phyloP scores from a whole-genome alignment of 2,797 vertebrate genomes.

The Urosaurus nigricauda region DNA sequence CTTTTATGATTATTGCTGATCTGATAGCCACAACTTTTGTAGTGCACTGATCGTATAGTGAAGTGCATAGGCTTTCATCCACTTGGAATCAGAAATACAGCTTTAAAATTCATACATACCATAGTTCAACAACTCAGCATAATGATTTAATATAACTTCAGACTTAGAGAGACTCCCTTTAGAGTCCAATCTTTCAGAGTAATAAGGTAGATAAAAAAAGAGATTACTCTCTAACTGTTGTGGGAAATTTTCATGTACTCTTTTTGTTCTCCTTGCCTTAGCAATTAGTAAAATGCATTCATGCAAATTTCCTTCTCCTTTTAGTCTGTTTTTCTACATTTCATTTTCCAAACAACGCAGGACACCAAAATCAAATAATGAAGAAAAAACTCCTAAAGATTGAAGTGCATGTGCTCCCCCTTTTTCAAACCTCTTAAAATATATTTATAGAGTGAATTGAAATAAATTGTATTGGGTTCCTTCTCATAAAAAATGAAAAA shows the following conservation, averaged over 20 bases:
- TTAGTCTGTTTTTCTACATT: background rate
- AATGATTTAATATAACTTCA: conserved; percentile 43
- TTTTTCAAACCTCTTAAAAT: background rate
- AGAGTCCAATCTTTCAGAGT: background rate
- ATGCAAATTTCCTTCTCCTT: conserved; percentile 20
- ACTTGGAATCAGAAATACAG: background rate
- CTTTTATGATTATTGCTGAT: conserved; percentile 12
- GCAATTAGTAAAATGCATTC: conserved; percentile 40
- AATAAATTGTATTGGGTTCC: conserved; percentile 19
- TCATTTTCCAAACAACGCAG: conserved; percentile 7
- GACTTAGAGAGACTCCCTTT: background rate
- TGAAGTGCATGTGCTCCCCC: background rate
- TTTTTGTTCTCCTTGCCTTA: conserved; percentile 24
- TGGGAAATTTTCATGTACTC: conserved; percentile 17
- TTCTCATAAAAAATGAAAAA: conserved; percentile 23
- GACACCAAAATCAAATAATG: conserved; percentile 8
- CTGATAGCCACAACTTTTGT: conserved; percentile 34
- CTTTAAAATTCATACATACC: background rate
- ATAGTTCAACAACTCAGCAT: background rate
- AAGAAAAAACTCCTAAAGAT: conserved; percentile 24
- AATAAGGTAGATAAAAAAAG: conserved; percentile 39
- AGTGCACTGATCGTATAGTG: conserved; percentile 43
- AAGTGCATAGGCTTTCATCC: background rate
- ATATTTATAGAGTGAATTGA: conserved; percentile 24
- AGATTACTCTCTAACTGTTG: conserved; percentile 27